Evolutionary conservation across 1,140 invertebrate species (phyloP), one percentile per base, ranked within the genome.

Genomic region (Leguminivora glycinivorella): DNA sequence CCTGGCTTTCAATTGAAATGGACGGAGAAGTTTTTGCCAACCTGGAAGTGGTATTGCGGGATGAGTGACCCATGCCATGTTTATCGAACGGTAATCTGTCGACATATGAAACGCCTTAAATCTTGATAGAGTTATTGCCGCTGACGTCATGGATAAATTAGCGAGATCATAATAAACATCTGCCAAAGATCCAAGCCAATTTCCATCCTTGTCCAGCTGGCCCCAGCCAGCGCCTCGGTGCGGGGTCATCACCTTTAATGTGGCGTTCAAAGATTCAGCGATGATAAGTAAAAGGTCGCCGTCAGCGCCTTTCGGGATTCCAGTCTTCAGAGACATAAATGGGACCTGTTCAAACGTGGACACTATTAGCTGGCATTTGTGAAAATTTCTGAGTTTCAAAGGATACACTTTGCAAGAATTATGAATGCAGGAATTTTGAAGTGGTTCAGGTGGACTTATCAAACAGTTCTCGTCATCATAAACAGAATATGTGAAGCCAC

Each of bases 101-200:
- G 86, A 88, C 56, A 84, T 83, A 78, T 90, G 79, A 70, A 88
- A 90, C 60, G 78, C 52, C 4, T 56, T 72, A 63, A 78, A 79
- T 71, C 84, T 83, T 6, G 77, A 67, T 14, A 83, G 52, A 0
- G 86, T 88, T 17, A 90, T 58, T 29, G 80, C 79, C 4, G 77
- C 82, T 2, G 86, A 90, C 5, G 85, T 87, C 81, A 90, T 90
- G 3, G 88, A 90, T 14, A 90, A 83, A 56, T 90, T 86, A n/a
- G 87, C 88, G 38, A 77, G 68, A 26, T 81, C 76, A 24, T 84
- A 68, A 60, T 85, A 81, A 17, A 89, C 58, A 19, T 90, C 87
- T 26, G 72, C 80, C 0, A 90, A 81, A 2, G 85, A 90, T 7
- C 88, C 88, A 4, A 79, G 72, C 88, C 88, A 90, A 0, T 78